Evolutionary conservation across 2,797 vertebrate species (phyloP).

Genomic region (Cryptoprocta ferox): DNA sequence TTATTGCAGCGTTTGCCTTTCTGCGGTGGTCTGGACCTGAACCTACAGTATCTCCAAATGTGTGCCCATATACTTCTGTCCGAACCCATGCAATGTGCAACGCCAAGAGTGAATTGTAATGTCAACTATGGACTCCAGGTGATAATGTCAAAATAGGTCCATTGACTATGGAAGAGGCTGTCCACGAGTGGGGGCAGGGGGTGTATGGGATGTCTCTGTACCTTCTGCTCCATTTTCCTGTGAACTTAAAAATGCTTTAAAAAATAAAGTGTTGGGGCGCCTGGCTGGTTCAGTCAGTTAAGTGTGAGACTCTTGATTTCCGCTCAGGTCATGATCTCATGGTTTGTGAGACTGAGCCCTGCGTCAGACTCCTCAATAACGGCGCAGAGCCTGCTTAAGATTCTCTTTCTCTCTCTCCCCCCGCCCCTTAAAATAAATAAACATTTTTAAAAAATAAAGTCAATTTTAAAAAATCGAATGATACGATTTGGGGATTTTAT

Average conservation of each 20-base stretch:
- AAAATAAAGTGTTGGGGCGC: not conserved
- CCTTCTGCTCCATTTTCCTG: not conserved
- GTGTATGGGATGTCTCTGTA: not conserved
- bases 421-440: too few relatives aligned
- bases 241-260: not conserved
- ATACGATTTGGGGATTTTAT: not conserved
- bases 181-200: too few relatives aligned
- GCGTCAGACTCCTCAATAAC: too few relatives aligned
- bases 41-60: not conserved
- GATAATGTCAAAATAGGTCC: accelerated
- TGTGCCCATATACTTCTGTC: not conserved
- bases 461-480: not conserved
- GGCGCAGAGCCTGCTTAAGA: too few relatives aligned
- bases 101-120: too few relatives aligned
- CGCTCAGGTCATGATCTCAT: too few relatives aligned
- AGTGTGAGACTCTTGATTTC: too few relatives aligned
- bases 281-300: too few relatives aligned
- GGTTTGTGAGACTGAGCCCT: too few relatives aligned
- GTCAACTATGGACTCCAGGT: too few relatives aligned
- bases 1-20: not conserved
- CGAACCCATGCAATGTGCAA: too few relatives aligned
- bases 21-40: not conserved
- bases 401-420: too few relatives aligned
- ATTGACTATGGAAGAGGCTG: not conserved
- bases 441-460: not conserved